Base-by-base conservation (phyloP, 2,113 vertebrate genomes). In the Cepphus grylle region DNA sequence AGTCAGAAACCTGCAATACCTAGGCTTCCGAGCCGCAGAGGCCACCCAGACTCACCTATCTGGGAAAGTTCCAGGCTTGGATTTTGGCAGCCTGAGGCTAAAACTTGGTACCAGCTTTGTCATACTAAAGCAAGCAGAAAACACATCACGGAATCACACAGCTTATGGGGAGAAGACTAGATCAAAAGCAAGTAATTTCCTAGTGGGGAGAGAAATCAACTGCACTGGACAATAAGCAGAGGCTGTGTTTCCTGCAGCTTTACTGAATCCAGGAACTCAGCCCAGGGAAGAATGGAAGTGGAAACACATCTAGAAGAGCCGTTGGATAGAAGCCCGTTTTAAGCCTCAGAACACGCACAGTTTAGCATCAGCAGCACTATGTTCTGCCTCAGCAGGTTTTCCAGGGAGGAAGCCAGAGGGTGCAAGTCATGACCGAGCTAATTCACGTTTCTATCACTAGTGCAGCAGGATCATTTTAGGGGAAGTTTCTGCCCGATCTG, bases 51-150 rank as follows among this genome's bases (percentile, higher is more conserved):
- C 84, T 95, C 79, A 87, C 86, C 73, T 93, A 66, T 53, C 66
- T 97, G 94, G 91, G 89, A 90, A 93, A 91, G 93, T 95, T 96
- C 95, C 91, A 95, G 94, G 71, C 89, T 88, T 42, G 14, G 70
- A 89, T 95, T 96, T 96, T 89, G 42, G 62, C 81, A 94, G 81
- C 95, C 93, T 65, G 15, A 94, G 93, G 95, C 93, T 85, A 97
- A 91, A 91, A 81, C 73, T 91, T 76, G 86, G 79, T 5, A 89
- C 91, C 19, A 94, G 91, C n/a, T 94, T 85, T 85, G 86, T 81
- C 87, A 89, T 93, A 78, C 65, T 87, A 92, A 73, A 86, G 93
- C 34, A 89, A 89, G 78, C 55, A 94, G 36, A 94, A 81, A 72
- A 85, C 38, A 79, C 45, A 96, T 26, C 79, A 50, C 3, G 23